These are phyloP conservation scores for Eonycteris spelaea DNA, from an alignment of 2,113 vertebrate species.

Conservation along the genomic window DNA sequence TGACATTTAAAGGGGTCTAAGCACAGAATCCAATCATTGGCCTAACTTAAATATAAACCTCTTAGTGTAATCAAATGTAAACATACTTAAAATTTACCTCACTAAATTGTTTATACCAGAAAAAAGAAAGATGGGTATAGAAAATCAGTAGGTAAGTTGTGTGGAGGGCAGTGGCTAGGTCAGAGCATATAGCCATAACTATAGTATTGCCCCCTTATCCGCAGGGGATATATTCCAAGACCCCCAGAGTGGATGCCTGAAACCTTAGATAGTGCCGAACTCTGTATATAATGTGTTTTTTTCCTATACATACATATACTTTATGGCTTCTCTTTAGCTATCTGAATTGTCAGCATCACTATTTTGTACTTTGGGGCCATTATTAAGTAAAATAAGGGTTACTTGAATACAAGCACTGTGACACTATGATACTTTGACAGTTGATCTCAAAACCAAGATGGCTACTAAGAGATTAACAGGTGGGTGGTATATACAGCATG, in stretches of 20 bases:
- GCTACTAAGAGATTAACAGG: neutral
- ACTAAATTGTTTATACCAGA: neutral
- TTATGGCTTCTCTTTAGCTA: neutral
- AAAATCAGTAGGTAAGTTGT: neutral
- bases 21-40: neutral
- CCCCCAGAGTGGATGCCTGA: neutral
- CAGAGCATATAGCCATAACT: neutral
- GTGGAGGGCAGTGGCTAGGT: neutral
- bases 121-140: neutral
- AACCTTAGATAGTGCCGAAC: neutral
- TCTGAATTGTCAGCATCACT: neutral
- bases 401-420: neutral
- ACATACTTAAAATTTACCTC: slow-evolving; percentile 25
- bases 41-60: slow-evolving; percentile 39
- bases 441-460: neutral
- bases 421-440: neutral
- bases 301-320: neutral
- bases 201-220: neutral
- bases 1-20: slow-evolving; percentile 19
- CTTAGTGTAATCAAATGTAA: slow-evolving; percentile 8
- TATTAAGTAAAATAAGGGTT: neutral
- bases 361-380: neutral
- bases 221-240: neutral
- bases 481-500: neutral
- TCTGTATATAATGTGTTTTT: neutral